Evolutionary conservation across 2,113 vertebrate species (phyloP), one percentile per base, ranked within the genome.

Genomic region (Poicephalus gulielmi): DNA sequence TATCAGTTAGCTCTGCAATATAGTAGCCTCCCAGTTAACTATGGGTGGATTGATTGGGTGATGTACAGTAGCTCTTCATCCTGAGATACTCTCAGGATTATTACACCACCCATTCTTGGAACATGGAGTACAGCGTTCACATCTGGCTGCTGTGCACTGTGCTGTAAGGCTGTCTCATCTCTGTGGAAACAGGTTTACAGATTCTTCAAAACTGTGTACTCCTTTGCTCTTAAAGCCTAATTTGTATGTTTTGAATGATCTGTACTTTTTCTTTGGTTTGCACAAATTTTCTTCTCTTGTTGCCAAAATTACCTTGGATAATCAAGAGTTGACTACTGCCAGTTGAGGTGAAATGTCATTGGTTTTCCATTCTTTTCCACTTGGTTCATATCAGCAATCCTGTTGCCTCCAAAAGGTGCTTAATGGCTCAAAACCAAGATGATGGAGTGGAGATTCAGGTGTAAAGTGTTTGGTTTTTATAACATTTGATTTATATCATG

Each of bases 41-140:
- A 67, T 86, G 74, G 20, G 62, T 75, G 66, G 78, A 59, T 82
- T 87, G 41, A 71, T 17, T 86, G 7, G 25, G 12, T 77, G 37
- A 83, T 94, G 49, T 77, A 69, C 52, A 86, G n/a, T 52, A 80
- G 14, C 18, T 77, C 44, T 90, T 35, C 33, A 55, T 88, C 63
- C 75, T 88, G 91, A 90, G 27, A 43, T 64, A 64, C 47, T 31
- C 88, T 89, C 37, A 91, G 64, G 64, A 67, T 89, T 75, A 53
- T 87, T 86, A 70, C 37, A 78, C 43, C 50, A 81, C n/a, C 15
- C 23, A 15, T 81, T 91, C 60, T 62, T 83, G 53, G 73, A 88
- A 88, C 33, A 41, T 1, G 5, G 44, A 74, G n/a, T 88, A 41
- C 5, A 41, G 18, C 44, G 28, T 74, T 92, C 59, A 62, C 30